Conservation (phyloP, 2,797 vertebrate genomes). For the Parambassis ranga region DNA sequence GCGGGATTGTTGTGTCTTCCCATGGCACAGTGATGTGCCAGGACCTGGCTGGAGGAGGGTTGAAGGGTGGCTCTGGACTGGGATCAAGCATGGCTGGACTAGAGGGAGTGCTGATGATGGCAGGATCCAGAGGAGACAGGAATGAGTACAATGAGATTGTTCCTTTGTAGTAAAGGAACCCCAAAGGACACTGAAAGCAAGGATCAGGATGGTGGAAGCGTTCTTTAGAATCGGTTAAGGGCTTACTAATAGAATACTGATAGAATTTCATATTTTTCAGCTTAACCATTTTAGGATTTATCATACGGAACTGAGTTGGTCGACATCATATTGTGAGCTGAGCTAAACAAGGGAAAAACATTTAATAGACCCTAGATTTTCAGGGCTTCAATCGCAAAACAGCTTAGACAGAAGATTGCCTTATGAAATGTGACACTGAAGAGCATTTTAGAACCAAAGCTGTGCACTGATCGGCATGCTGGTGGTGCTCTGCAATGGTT, state of each 20-base stretch:
- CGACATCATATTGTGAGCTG: constrained; percentile 1
- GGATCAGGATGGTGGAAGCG: too few relatives aligned
- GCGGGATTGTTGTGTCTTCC: constrained; percentile 50
- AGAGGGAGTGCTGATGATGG: constrained; percentile 38
- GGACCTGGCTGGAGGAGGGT: constrained; percentile 31
- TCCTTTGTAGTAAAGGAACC: constrained; percentile 59
- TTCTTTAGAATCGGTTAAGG: constrained; percentile 53
- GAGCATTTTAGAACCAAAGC: neutral
- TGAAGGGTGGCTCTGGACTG: constrained; percentile 26
- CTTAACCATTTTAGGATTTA: too few relatives aligned
- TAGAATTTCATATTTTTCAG: neutral
- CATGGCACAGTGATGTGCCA: constrained; percentile 39
- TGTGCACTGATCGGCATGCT: neutral
- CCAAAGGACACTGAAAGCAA: too few relatives aligned
- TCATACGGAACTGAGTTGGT: too few relatives aligned
- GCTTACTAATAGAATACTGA: constrained; percentile 36
- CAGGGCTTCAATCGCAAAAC: constrained; percentile 1
- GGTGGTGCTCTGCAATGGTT: neutral
- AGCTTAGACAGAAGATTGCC: constrained; percentile 8
- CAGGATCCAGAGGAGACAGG: constrained; percentile 38
- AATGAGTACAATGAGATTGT: constrained; percentile 61
- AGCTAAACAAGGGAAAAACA: constrained; percentile 6
- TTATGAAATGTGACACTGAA: neutral
- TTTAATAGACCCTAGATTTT: neutral
- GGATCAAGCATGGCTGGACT: constrained; percentile 34